phyloP scores from a whole-genome alignment of 2,113 vertebrate species.

The Petrocephalus microphthalmus region DNA sequence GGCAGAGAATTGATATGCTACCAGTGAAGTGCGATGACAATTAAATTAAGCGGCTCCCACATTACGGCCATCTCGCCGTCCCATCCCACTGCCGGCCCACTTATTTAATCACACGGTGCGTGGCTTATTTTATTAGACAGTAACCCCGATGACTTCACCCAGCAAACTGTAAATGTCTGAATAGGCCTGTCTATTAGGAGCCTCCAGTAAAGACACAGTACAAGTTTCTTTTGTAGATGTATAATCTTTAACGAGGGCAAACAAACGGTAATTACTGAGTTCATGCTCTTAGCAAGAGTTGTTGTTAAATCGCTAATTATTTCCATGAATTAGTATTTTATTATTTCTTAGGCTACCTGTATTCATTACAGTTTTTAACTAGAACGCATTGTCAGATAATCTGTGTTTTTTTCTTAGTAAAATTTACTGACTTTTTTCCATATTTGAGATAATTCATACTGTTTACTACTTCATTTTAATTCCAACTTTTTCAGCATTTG shows the following conservation, averaged over 20 bases:
- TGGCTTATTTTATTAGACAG: conserved; percentile 76
- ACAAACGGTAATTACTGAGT: background rate
- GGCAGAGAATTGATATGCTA: conserved; percentile 85
- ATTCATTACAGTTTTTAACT: background rate
- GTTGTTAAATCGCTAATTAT: background rate
- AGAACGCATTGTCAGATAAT: background rate
- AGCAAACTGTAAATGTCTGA: conserved; percentile 80
- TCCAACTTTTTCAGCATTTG: background rate
- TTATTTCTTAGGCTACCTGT: background rate
- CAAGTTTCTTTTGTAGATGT: background rate
- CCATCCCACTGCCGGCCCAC: conserved; percentile 79
- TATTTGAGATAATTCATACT: background rate
- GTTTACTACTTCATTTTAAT: background rate
- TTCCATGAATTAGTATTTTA: background rate
- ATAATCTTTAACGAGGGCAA: background rate
- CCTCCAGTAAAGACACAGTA: conserved; percentile 33
- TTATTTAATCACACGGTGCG: conserved; percentile 87
- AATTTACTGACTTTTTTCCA: background rate
- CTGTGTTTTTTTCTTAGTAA: background rate
- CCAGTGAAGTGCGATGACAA: conserved; percentile 92
- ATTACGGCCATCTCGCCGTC: conserved; percentile 82
- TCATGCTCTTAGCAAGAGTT: background rate
- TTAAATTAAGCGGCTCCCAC: conserved; percentile 97
- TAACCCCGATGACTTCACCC: conserved; percentile 81
- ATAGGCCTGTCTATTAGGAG: conserved; percentile 74